phyloP scores from a whole-genome alignment of 2,113 vertebrate species.

The Chloroceryle aenea region DNA sequence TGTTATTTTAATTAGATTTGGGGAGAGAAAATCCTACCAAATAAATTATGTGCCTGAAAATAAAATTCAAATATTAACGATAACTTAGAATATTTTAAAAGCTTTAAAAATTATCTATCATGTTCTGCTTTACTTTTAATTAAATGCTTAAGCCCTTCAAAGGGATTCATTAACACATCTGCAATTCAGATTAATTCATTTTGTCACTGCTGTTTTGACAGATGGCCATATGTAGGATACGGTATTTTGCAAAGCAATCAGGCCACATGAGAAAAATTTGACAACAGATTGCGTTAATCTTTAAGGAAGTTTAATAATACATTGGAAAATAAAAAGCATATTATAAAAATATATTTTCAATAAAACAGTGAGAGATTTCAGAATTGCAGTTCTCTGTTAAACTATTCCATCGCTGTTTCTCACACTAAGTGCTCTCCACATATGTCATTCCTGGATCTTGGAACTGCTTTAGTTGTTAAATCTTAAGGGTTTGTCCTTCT shows the following conservation, averaged over 20 bases:
- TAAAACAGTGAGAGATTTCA: background rate
- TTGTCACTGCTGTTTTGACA: conserved; percentile 75
- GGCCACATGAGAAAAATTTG: conserved; percentile 53
- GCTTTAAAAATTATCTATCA: conserved; percentile 51
- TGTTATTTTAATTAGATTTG: conserved; percentile 41
- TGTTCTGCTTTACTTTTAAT: conserved; percentile 73
- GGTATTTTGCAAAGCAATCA: conserved; percentile 57
- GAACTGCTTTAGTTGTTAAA: background rate
- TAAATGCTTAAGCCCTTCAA: conserved; percentile 74
- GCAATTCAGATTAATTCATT: conserved; percentile 71
- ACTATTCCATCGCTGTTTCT: background rate
- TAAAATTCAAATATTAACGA: conserved; percentile 62
- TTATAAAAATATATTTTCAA: conserved; percentile 43
- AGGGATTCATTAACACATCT: conserved; percentile 75
- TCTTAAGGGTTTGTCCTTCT: conserved; percentile 5
- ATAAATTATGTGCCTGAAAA: conserved; percentile 38
- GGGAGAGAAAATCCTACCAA: conserved; percentile 11
- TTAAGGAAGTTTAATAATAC: conserved; percentile 54
- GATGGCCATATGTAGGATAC: conserved; percentile 58
- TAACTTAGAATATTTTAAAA: conserved; percentile 62
- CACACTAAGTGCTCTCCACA: background rate
- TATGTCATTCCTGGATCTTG: background rate
- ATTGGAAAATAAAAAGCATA: conserved; percentile 19
- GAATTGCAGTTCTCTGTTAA: background rate
- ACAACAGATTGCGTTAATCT: conserved; percentile 58